Base-by-base conservation (phyloP, 2,888 invertebrate species). In the Nephrocerus scutellatus region DNA sequence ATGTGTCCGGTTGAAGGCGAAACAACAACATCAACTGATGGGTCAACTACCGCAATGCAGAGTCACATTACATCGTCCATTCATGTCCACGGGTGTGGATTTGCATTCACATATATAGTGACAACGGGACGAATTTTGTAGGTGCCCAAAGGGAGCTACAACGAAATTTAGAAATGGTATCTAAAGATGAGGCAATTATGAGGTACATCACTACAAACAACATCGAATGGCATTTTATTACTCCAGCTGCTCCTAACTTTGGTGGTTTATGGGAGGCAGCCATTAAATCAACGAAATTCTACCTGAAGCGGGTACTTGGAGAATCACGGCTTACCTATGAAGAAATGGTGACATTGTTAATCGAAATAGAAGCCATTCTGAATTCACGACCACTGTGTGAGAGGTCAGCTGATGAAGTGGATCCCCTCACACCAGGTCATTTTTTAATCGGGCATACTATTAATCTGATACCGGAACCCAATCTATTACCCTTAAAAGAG, bases 371-470 rank as follows among this genome's bases (percentile, higher is more conserved):
- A 22, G 29, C 38, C 3, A 22, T 39, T 14, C 16, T 43, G 5
- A 42, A 38, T 18, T 42, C 38, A 9, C 30, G 42, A 8, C 38
- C 42, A 15, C 9, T 32, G 30, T 30, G 24, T 30, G 21, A 16
- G 5, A 18, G 4, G 18, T 19, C 18, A 13, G 34, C 28, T 21
- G 15, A 28, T 16, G 15, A 30, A 6, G 18, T 35, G 4, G 31
- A 30, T 18, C 24, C 31, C 4, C 30, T 38, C 13, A 38, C 38
- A 8, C 38, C 31, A 2, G 29, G 37, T n/a, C 39, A 39, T 18
- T 40, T 43, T 30, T 42, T 46, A 7, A 38, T 46, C 30, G 49
- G 43, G 12, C 32, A 46, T n/a, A 19, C 36, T 1, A 21, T 39
- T 4, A 40, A 35, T 13, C 29, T 39, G 15, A 14, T 46, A 12